A percentile compares a stretch with the other conserved stretches of the same genome.
Evolutionary conservation across 2,113 vertebrate species (phyloP).

Genomic region (Lepisosteus oculatus): DNA sequence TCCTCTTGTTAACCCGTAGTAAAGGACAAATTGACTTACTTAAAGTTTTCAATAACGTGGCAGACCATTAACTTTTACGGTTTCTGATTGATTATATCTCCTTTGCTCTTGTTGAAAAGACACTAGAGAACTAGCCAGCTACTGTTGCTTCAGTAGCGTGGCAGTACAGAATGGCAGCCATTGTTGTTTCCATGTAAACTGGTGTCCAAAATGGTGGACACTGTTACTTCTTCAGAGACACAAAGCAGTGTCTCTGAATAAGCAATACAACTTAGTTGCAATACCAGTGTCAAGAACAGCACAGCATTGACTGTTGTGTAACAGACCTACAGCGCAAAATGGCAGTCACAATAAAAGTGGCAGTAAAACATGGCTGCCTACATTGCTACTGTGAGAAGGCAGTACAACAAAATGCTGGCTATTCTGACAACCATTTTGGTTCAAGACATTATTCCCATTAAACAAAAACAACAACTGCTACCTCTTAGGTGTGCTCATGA

Average conservation of each 20-base stretch:
- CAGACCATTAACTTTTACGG: conserved; percentile 71
- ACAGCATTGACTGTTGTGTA: conserved; percentile 39
- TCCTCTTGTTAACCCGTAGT: conserved; percentile 72
- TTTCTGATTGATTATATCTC: conserved; percentile 38
- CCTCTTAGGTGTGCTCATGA: conserved; percentile 55
- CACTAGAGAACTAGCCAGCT: conserved; percentile 30
- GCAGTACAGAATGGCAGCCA: conserved; percentile 29
- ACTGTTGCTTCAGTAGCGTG: conserved; percentile 37
- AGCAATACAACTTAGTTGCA: neutral
- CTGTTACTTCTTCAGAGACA: neutral
- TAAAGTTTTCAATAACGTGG: conserved; percentile 56
- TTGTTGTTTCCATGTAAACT: conserved; percentile 25
- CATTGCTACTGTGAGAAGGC: conserved; percentile 70
- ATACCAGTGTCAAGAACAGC: neutral
- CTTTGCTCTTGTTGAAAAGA: conserved; percentile 32
- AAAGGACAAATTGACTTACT: conserved; percentile 87
- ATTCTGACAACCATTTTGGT: conserved; percentile 56
- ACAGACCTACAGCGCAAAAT: conserved; percentile 67
- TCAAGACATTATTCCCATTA: conserved; percentile 59
- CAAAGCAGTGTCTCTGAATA: neutral
- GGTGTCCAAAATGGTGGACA: conserved; percentile 26
- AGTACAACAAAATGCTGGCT: conserved; percentile 64
- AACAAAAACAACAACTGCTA: conserved; percentile 63
- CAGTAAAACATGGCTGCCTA: conserved; percentile 74
- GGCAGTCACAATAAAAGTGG: conserved; percentile 65